Conservation (phyloP, 2,888 invertebrate species). For the Liposcelis brunnea region DNA sequence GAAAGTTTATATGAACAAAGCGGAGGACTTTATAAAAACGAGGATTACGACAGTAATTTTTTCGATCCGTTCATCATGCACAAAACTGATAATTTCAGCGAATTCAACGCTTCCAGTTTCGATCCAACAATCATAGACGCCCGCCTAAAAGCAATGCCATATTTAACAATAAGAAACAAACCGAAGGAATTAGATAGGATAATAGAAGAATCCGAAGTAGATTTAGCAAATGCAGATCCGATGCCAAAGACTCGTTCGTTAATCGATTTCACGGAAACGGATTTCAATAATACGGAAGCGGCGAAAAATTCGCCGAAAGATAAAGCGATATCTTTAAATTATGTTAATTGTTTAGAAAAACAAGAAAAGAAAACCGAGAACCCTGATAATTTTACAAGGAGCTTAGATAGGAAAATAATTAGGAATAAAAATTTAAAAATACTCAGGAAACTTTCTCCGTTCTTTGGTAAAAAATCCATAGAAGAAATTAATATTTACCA, state of each 20-base stretch:
- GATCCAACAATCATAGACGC: conserved; percentile 3
- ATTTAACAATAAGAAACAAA: neutral
- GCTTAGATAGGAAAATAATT: conserved; percentile 4
- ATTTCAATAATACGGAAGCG: conserved; percentile 3
- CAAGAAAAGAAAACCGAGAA: conserved; percentile 1
- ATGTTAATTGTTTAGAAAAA: conserved; percentile 3
- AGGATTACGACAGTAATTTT: neutral
- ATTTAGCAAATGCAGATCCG: neutral
- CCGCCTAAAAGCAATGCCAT: neutral
- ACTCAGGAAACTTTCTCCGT: conserved; percentile 2
- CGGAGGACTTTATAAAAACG: neutral
- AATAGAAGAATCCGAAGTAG: neutral
- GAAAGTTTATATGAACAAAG: neutral
- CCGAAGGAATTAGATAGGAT: neutral
- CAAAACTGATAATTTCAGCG: conserved; percentile 5
- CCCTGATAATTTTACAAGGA: neutral
- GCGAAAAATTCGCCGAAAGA: neutral
- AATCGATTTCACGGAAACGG: conserved; percentile 1
- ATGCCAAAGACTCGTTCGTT: conserved; percentile 5
- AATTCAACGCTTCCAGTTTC: conserved; percentile 13
- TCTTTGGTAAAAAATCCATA: neutral
- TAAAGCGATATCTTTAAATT: conserved; percentile 4
- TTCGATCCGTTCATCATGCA: neutral
- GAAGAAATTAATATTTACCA: conserved; percentile 7
- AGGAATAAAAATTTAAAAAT: conserved; percentile 1